Conservation (phyloP, 2,797 vertebrate genomes). For the Avahi laniger region DNA sequence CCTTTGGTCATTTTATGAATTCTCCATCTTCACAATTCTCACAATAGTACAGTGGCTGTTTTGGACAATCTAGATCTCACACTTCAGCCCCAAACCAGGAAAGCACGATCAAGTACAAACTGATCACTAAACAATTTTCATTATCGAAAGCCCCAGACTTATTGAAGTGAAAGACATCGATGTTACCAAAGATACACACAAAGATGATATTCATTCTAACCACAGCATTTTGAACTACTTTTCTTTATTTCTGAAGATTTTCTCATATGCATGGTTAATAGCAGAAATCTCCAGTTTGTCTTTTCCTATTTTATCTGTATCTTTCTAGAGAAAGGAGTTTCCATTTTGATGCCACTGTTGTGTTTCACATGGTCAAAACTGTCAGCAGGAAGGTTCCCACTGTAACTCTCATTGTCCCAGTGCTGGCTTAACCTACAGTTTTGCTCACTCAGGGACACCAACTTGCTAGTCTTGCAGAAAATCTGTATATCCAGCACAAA, state of each 20-base stretch:
- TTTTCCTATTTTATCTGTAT: background rate
- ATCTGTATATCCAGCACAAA: background rate
- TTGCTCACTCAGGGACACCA: background rate
- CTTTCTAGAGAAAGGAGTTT: background rate
- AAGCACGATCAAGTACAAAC: background rate
- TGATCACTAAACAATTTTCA: background rate
- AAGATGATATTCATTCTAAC: background rate
- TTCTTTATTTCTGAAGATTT: background rate
- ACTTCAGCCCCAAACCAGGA: background rate
- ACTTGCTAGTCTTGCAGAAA: background rate
- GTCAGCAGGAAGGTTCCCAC: background rate
- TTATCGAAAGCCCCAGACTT: background rate
- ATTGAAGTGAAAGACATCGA: background rate
- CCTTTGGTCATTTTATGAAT: slow-evolving; percentile 40
- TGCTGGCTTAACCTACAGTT: background rate
- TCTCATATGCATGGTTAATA: background rate
- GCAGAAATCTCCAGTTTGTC: background rate
- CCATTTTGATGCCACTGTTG: background rate
- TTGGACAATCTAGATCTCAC: background rate
- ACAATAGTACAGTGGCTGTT: background rate
- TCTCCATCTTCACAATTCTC: background rate
- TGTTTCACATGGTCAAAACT: background rate
- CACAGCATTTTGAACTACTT: background rate
- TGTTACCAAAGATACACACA: background rate
- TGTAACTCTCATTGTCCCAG: background rate